These are phyloP conservation scores for Halocynthia aurantium DNA, from an alignment of 23 tunicate species.

Conservation along the genomic window DNA sequence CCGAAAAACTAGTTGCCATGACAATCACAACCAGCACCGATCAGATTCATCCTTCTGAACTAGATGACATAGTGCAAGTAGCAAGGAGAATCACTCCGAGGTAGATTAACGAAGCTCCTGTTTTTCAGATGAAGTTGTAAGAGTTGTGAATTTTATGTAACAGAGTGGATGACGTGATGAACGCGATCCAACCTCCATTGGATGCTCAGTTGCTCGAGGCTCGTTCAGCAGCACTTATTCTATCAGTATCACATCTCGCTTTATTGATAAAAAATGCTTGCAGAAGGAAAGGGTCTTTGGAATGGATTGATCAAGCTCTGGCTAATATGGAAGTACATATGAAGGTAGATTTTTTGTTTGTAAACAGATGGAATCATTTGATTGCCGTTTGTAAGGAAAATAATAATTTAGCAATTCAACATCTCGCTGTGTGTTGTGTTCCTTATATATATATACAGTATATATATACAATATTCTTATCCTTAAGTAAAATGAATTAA, in stretches of 20 bases:
- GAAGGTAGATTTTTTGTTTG: conserved; percentile 3
- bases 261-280: conserved; percentile 43
- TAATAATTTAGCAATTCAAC: too few relatives aligned
- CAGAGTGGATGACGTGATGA: conserved; percentile 61
- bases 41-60: conserved; percentile 38
- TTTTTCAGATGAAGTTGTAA: too few relatives aligned
- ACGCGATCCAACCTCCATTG: conserved; percentile 51
- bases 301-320: conserved; percentile 74
- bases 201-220: conserved; percentile 41
- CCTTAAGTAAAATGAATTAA: too few relatives aligned
- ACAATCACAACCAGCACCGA: conserved; percentile 36
- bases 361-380: too few relatives aligned
- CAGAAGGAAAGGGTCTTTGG: conserved; percentile 24
- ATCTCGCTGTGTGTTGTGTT: too few relatives aligned
- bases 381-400: too few relatives aligned
- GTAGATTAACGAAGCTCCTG: too few relatives aligned
- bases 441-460: too few relatives aligned
- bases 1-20: conserved; percentile 45
- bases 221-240: conserved; percentile 52
- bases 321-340: conserved; percentile 48
- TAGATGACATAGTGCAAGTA: conserved; percentile 41
- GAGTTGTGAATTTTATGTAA: too few relatives aligned
- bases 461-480: too few relatives aligned
- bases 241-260: conserved; percentile 59
- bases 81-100: conserved; percentile 48